phyloP scores from a whole-genome alignment of 2,113 vertebrate genomes.

The Oostethus manadensis region DNA sequence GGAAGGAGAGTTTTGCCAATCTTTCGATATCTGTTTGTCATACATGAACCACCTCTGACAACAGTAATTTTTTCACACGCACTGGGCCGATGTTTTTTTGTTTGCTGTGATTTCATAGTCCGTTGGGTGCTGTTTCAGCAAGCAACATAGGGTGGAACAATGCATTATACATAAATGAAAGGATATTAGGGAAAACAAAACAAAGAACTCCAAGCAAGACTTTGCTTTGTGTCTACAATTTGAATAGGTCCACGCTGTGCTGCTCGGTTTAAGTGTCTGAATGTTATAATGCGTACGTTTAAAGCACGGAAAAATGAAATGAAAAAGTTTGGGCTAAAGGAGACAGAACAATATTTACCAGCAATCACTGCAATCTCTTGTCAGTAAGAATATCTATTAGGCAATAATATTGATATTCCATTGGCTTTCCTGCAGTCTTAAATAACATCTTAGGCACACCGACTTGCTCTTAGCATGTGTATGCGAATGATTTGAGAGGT shows the following conservation, averaged over 20 bases:
- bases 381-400: slow-evolving; percentile 34
- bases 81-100: slow-evolving; percentile 38
- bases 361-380: slow-evolving; percentile 31
- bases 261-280: neutral
- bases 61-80: slow-evolving; percentile 52
- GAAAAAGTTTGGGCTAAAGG: slow-evolving; percentile 15
- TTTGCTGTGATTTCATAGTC: slow-evolving; percentile 55
- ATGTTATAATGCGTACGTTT: too few species aligned
- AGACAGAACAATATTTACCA: slow-evolving; percentile 44
- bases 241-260: neutral
- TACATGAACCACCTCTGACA: slow-evolving; percentile 53
- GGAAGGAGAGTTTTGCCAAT: slow-evolving; percentile 19
- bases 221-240: neutral
- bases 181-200: slow-evolving; percentile 15
- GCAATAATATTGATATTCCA: slow-evolving; percentile 46
- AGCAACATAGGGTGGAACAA: slow-evolving; percentile 42
- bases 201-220: neutral
- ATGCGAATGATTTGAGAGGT: slow-evolving; percentile 42
- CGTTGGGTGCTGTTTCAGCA: slow-evolving; percentile 35
- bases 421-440: slow-evolving; percentile 38
- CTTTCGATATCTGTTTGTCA: slow-evolving; percentile 47
- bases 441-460: slow-evolving; percentile 23
- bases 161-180: slow-evolving; percentile 41
- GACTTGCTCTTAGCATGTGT: neutral
- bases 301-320: slow-evolving; percentile 14